Conservation (phyloP, 1,140 invertebrate species). For the Bombus huntii region DNA sequence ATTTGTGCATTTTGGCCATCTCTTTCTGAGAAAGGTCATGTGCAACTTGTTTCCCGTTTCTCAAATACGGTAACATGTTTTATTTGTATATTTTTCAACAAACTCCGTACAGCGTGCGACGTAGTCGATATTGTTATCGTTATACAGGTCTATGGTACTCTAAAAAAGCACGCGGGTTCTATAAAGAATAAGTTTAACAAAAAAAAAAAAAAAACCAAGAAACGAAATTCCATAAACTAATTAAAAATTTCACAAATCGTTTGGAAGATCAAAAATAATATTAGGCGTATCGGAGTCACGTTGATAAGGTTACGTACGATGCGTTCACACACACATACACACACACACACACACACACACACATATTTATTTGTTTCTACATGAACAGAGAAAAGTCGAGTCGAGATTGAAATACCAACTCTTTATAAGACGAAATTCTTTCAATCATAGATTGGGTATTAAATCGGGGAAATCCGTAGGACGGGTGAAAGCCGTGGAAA, state of each 20-base stretch:
- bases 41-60: not conserved
- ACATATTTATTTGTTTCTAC: too few species aligned
- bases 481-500: not conserved
- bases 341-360: too few species aligned
- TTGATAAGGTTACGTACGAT: too few species aligned
- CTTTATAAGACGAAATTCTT: not conserved
- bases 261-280: not conserved
- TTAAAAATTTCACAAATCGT: not conserved
- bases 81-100: not conserved
- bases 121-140: not conserved
- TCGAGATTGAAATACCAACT: too few species aligned
- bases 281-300: too few species aligned
- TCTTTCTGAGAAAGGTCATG: not conserved
- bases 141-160: too few species aligned
- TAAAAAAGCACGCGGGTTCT: not conserved
- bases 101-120: too few species aligned
- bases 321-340: too few species aligned
- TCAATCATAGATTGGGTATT: not conserved
- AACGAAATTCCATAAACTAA: not conserved
- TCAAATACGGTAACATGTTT: too few species aligned
- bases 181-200: accelerated
- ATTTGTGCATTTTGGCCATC: not conserved
- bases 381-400: too few species aligned
- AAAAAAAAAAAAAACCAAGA: not conserved
- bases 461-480: not conserved